Conservation (phyloP, 2,113 vertebrate genomes). For the Trematocara nigrifrons region DNA sequence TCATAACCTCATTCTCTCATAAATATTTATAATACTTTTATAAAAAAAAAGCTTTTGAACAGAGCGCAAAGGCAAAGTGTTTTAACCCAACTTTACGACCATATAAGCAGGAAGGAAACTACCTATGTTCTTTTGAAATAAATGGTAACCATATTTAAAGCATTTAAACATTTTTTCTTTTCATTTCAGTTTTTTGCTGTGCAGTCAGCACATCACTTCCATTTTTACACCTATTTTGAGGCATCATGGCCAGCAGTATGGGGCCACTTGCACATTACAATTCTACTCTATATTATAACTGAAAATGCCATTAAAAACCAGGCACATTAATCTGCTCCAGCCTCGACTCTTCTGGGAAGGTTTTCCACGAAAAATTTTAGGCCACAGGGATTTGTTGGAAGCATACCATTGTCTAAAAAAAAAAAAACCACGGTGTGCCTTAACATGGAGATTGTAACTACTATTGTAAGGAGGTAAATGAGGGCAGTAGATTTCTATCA, state of each 20-base stretch:
- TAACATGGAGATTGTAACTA: not conserved
- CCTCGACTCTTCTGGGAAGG: not conserved
- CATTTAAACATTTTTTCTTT: not conserved
- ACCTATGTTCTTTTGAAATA: not conserved
- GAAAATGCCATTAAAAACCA: not conserved
- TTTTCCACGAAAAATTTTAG: not conserved
- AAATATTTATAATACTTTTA: conserved; percentile 1
- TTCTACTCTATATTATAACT: not conserved
- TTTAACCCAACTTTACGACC: not conserved
- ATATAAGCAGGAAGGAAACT: not conserved
- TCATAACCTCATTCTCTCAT: not conserved
- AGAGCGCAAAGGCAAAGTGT: not conserved
- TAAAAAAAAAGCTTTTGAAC: not conserved
- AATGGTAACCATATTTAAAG: not conserved
- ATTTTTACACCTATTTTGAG: not conserved
- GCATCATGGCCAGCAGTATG: not conserved
- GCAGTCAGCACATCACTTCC: not conserved
- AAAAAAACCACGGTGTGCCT: not conserved
- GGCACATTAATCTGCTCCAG: not conserved
- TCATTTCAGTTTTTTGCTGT: not conserved
- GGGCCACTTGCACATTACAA: not conserved
- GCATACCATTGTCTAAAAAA: not conserved
- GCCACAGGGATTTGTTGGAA: not conserved
- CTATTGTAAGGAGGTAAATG: not conserved
- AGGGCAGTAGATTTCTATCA: not conserved